Evolutionary conservation across 2,113 vertebrate species (phyloP).

Genomic region (Caretta caretta): DNA sequence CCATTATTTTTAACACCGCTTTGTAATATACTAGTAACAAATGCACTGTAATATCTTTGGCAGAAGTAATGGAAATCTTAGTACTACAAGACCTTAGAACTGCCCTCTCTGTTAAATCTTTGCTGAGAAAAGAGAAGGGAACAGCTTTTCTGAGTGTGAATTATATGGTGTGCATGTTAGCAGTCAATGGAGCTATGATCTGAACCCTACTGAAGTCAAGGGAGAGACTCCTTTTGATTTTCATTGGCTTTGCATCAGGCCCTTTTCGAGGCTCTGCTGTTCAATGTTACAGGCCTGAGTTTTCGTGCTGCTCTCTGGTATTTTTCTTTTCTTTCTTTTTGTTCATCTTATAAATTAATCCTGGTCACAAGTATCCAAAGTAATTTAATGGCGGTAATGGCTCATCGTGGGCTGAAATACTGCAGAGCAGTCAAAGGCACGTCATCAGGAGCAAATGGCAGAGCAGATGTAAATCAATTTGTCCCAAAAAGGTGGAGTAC

Average conservation of each 20-base stretch:
- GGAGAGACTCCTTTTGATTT: background rate
- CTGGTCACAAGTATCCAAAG: background rate
- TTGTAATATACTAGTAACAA: background rate
- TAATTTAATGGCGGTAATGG: background rate
- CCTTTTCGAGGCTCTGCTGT: background rate
- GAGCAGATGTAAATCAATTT: background rate
- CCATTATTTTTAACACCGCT: background rate
- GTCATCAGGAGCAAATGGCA: background rate
- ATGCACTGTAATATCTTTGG: background rate
- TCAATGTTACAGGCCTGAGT: background rate
- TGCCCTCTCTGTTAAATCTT: background rate
- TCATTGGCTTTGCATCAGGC: background rate
- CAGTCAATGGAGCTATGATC: background rate
- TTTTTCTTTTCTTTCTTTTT: background rate
- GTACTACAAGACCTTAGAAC: background rate
- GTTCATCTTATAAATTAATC: background rate
- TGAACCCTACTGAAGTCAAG: background rate
- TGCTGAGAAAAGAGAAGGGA: background rate
- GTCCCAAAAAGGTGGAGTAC: background rate
- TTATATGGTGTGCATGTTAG: background rate
- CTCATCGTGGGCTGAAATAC: background rate
- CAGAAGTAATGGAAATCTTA: background rate
- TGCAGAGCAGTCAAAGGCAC: background rate
- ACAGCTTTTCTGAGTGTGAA: background rate
- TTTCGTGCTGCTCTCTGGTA: background rate